Conservation (phyloP, 2,113 vertebrate species). For the Tringa solitaria region DNA sequence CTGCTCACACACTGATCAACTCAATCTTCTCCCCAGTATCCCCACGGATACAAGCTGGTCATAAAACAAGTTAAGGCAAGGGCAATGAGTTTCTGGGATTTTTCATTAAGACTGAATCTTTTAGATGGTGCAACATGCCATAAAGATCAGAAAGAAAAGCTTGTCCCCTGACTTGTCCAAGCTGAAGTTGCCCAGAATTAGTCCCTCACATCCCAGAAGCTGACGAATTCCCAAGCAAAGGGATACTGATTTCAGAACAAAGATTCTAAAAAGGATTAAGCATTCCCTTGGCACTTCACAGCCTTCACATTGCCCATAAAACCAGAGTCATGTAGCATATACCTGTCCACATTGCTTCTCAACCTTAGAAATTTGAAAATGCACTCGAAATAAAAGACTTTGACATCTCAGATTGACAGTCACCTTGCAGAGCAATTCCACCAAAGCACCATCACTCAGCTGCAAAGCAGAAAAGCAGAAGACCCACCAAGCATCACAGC, state of each 20-base stretch:
- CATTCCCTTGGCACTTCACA: rapidly evolving
- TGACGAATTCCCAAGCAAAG: neutral
- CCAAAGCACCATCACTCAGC: neutral
- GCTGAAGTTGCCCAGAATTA: neutral
- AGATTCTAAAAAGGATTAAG: neutral
- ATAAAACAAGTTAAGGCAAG: neutral
- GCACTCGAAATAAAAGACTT: rapidly evolving
- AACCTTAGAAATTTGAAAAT: neutral
- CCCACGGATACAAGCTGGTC: neutral
- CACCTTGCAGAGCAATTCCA: neutral
- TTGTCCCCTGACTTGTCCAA: no score
- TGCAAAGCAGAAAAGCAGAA: neutral
- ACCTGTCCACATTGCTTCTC: neutral
- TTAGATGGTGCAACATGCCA: neutral
- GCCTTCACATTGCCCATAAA: neutral
- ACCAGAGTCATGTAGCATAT: neutral
- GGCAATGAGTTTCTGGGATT: neutral
- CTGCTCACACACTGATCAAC: neutral
- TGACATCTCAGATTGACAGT: neutral
- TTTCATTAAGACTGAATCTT: neutral
- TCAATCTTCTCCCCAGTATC: neutral
- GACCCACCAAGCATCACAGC: neutral
- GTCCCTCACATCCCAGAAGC: neutral
- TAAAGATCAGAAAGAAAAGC: neutral
- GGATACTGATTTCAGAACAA: neutral